Evolutionary conservation across 2,113 vertebrate species (phyloP).

Genomic region (Macquaria australasica): DNA sequence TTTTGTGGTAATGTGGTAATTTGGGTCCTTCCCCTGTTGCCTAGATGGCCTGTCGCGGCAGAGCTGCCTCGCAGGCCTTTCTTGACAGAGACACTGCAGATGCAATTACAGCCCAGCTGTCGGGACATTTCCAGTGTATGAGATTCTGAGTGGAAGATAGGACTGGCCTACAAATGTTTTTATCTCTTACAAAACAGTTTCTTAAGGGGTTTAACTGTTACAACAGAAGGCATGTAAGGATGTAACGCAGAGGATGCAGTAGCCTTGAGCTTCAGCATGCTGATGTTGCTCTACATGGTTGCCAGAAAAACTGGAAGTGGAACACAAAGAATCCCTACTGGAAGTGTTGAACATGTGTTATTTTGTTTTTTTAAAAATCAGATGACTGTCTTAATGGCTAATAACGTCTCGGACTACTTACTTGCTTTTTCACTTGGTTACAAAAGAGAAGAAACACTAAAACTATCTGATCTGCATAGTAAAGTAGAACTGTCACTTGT

Average conservation of each 20-base stretch:
- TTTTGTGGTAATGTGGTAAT: too few species aligned
- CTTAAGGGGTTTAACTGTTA: background rate
- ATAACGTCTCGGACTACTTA: background rate
- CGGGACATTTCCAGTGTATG: background rate
- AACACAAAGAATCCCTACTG: background rate
- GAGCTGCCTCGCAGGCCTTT: too few species aligned
- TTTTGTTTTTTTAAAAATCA: background rate
- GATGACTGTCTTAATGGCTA: background rate
- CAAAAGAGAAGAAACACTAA: background rate
- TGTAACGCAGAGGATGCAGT: background rate
- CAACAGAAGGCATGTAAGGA: background rate
- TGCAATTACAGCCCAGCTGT: background rate
- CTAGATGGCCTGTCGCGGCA: too few species aligned
- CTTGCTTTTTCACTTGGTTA: background rate
- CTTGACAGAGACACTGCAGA: background rate
- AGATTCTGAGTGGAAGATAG: background rate
- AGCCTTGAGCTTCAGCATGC: background rate
- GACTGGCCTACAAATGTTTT: background rate
- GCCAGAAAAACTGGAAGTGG: background rate
- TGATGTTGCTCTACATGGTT: slow-evolving; percentile 4
- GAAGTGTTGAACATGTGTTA: background rate
- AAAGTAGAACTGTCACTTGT: background rate
- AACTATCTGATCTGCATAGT: background rate
- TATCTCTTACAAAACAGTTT: background rate
- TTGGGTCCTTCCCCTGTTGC: too few species aligned